Conservation (phyloP, 2,797 vertebrate species). For the Sebastes cheni region DNA sequence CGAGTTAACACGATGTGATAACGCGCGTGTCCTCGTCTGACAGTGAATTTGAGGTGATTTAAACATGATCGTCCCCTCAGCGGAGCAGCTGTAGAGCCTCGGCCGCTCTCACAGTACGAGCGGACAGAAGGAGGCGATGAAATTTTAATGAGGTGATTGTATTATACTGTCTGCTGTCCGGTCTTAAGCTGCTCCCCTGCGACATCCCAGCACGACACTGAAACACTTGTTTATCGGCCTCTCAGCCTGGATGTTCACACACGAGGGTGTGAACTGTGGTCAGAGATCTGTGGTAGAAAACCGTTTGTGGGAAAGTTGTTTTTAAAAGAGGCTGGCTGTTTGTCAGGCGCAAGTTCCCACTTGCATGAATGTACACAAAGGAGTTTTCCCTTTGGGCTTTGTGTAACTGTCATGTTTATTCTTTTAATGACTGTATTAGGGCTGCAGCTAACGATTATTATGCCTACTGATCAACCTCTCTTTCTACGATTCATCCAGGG, state of each 20-base stretch:
- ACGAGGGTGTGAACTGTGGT: constrained; percentile 19
- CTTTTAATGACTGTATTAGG: neutral
- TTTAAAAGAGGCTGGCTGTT: constrained; percentile 7
- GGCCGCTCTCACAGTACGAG: constrained; percentile 22
- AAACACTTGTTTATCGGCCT: constrained; percentile 47
- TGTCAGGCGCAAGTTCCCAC: constrained; percentile 17
- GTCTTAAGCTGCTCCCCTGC: constrained; percentile 48
- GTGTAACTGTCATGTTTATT: neutral
- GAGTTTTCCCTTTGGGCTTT: constrained; percentile 11
- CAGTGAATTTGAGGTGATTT: constrained; percentile 36
- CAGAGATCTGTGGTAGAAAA: neutral
- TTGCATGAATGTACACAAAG: neutral
- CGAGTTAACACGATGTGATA: neutral
- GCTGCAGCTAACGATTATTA: neutral
- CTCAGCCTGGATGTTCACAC: constrained; percentile 25
- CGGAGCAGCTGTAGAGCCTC: constrained; percentile 61
- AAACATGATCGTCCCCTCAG: constrained; percentile 16
- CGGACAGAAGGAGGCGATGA: constrained; percentile 53
- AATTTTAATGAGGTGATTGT: constrained; percentile 71
- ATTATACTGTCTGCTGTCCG: constrained; percentile 46
- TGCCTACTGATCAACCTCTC: neutral
- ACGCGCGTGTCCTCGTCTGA: neutral
- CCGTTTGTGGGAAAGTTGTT: constrained; percentile 12
- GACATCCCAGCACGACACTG: constrained; percentile 11
- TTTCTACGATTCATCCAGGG: neutral